phyloP scores from a whole-genome alignment of 1,140 invertebrate species.

The Ridgeia piscesae region DNA sequence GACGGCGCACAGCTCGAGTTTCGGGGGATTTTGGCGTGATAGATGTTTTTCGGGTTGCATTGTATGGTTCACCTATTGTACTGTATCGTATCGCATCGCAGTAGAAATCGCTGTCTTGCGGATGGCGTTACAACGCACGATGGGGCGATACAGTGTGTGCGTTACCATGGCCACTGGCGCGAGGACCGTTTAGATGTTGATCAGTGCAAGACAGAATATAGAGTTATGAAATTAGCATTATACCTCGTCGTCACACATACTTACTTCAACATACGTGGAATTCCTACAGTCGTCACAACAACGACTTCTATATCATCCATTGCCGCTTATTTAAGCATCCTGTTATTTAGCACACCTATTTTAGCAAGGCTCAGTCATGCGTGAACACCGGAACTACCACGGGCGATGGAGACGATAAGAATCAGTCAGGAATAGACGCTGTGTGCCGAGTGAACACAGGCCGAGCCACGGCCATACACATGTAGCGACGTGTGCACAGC shows the following conservation, averaged over 20 bases:
- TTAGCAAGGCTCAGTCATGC: neutral
- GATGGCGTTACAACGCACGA: neutral
- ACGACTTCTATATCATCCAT: neutral
- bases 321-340: neutral
- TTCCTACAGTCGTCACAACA: neutral
- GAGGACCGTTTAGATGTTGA: neutral
- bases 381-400: neutral
- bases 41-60: too few species aligned
- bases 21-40: too few species aligned
- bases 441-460: neutral
- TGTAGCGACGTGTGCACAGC: neutral
- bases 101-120: neutral
- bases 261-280: neutral
- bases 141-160: neutral
- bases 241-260: neutral
- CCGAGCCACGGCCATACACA: neutral
- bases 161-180: neutral
- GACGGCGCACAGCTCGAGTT: too few species aligned
- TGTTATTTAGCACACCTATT: neutral
- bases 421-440: neutral
- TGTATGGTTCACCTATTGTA: too few species aligned
- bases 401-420: neutral
- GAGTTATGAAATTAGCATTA: neutral
- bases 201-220: neutral
- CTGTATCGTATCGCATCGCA: neutral